Conservation (phyloP, 2,888 invertebrate species). For the Xanthia icteritia region DNA sequence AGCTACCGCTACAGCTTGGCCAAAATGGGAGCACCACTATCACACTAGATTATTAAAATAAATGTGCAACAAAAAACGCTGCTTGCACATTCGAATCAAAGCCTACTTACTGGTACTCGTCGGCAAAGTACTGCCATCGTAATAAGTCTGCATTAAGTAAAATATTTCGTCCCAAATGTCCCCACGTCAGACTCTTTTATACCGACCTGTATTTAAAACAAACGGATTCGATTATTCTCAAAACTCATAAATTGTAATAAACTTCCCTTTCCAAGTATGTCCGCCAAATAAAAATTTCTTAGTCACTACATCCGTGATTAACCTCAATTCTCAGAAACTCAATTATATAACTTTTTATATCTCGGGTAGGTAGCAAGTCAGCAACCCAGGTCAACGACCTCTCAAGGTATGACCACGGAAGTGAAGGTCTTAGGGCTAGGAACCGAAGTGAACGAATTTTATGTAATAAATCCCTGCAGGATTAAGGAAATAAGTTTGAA, state of each 20-base stretch:
- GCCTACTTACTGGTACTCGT: too few species aligned
- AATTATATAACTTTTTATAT: constrained; percentile 11
- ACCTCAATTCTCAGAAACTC: constrained; percentile 27
- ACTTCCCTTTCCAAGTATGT: constrained; percentile 7
- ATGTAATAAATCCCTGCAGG: constrained; percentile 2
- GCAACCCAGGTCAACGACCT: constrained; percentile 32
- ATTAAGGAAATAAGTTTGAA: background rate
- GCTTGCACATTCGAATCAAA: too few species aligned
- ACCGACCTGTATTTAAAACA: too few species aligned
- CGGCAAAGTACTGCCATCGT: too few species aligned
- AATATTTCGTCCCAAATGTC: too few species aligned
- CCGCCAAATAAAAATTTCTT: constrained; percentile 5
- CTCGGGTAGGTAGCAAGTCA: constrained; percentile 11
- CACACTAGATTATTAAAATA: too few species aligned
- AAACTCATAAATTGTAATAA: background rate
- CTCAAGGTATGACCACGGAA: constrained; percentile 55
- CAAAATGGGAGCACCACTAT: too few species aligned
- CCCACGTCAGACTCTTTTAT: too few species aligned
- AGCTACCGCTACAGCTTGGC: too few species aligned
- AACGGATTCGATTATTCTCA: background rate
- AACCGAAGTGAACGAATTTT: constrained; percentile 6
- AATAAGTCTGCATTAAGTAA: too few species aligned
- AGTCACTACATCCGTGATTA: constrained; percentile 24
- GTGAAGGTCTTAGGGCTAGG: constrained; percentile 48
- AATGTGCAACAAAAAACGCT: too few species aligned